A percentile compares a stretch with the other conserved stretches of the same genome.
These are phyloP conservation scores for Dufourea novaeangliae DNA, from an alignment of 1,140 invertebrate genomes.

Conservation along the genomic window DNA sequence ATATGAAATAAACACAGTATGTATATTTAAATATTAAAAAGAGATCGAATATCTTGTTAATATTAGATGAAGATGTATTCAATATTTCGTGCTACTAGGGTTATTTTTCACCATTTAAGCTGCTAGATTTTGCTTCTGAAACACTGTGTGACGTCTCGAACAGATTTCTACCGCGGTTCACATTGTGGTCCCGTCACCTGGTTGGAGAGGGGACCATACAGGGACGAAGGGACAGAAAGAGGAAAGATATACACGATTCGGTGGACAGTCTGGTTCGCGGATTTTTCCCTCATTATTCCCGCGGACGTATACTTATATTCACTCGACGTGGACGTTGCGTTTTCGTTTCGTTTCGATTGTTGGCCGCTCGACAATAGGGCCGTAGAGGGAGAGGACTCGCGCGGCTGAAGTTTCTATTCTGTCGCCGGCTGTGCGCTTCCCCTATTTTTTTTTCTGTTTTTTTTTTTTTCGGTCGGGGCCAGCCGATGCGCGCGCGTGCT, in stretches of 20 bases:
- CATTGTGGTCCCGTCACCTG: too few species aligned
- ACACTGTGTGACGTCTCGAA: too few species aligned
- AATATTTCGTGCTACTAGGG: too few species aligned
- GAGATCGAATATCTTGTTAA: too few species aligned
- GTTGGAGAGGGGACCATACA: too few species aligned
- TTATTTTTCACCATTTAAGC: too few species aligned
- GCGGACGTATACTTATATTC: conserved; percentile 40
- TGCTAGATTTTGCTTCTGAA: too few species aligned
- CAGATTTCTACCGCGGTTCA: too few species aligned
- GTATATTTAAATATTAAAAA: too few species aligned
- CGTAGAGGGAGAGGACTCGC: not conserved
- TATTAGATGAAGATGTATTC: too few species aligned
- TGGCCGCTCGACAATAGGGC: conserved; percentile 37
- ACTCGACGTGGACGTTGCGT: conserved; percentile 15
- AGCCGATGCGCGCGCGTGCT: not conserved
- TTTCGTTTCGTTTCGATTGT: conserved; percentile 45
- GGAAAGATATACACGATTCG: not conserved
- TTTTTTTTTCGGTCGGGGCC: not conserved
- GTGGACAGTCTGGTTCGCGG: not conserved
- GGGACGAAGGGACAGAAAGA: not conserved
- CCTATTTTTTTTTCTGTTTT: not conserved
- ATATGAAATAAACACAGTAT: too few species aligned
- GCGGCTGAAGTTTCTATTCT: conserved; percentile 44
- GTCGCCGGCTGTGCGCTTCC: conserved; percentile 18
- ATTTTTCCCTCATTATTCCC: conserved; percentile 34